Evolutionary conservation across 2,888 invertebrate species (phyloP), one percentile per base, ranked within the genome.

Genomic region (Heteromyza rotundicornis): DNA sequence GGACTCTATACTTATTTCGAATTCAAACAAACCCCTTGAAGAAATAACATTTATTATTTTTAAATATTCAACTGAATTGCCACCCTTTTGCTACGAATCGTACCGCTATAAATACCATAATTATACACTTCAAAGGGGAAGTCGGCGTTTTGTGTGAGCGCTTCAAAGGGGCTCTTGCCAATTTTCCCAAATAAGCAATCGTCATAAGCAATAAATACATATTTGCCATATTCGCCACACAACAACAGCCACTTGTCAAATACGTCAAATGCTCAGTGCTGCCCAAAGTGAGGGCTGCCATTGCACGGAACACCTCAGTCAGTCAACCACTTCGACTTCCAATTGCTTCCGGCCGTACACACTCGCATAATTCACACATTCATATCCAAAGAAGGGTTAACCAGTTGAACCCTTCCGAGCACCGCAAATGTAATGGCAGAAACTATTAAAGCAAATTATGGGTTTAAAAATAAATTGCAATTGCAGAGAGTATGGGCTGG

Each of bases 371-470:
- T n/a, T n/a, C n/a, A n/a, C 12, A 40, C 40, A 40, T 14, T 14
- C 47, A 7, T 17, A 5, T 5, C 47, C n/a, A n/a, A 7, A 40
- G 47, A 20, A 47, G 47, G 17, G 47, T 17, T 20, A 17, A 7
- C 2, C 19, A n/a, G n/a, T n/a, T n/a, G n/a, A n/a, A n/a, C n/a
- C n/a, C n/a, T n/a, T n/a, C n/a, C n/a, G n/a, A n/a, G 47, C 14
- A 20, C 20, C 20, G 20, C 47, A 47, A 47, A 47, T 19, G 75
- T 74, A 74, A 76, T 75, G 75, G 74, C 75, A 69, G 71, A 74
- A 78, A 77, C 76, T 77, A 77, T 79, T 77, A 77, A 78, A 71
- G 68, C 77, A 77, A 77, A 77, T 77, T 77, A 77, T 79, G 79
- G 79, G 77, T 78, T 78, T 78, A 77, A 75, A 75, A 75, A 71